Base-by-base conservation (phyloP, 2,888 invertebrate species). In the Carabus problematicus region DNA sequence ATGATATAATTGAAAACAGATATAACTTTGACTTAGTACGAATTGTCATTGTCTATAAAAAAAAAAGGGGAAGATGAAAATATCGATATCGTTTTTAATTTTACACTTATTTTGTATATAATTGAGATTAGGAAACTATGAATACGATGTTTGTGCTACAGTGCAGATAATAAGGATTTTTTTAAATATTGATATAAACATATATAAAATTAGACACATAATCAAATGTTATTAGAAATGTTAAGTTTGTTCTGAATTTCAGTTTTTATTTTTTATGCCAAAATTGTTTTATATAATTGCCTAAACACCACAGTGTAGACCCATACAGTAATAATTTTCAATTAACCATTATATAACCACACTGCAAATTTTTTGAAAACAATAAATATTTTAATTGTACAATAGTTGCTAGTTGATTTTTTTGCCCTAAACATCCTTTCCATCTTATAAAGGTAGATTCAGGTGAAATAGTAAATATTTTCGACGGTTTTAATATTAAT, bases 351-450 rank as follows among this genome's bases (percentile, higher is more conserved):
- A 67, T 60, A 67, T 66, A 66, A 59, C 66, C 66, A 67, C 67
- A 67, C 67, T 67, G 67, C 67, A 67, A 67, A 60, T 67, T 67
- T 66, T 67, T 67, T 59, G 12, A 67, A 64, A 64, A 67, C 67
- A 67, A 67, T 67, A 67, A 60, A 67, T 67, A 67, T 67, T 67
- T 67, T 67, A 67, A 67, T 67, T 59, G 60, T 67, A 67, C 59
- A 19, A 40, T 55, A 40, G 29, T 67, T 56, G 49, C 43, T 16
- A 59, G 16, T 66, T 45, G 39, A 16, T 59, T 59, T 52, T 8
- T 54, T n/a, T 8, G 3, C 54, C 19, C 19, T 1, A 7, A 54
- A 54, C 29, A 29, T 29, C 29, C 29, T 29, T 29, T n/a, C n/a
- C n/a, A n/a, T n/a, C n/a, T n/a, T n/a, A n/a, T n/a, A n/a, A n/a